Base-by-base conservation (phyloP, 1,140 invertebrate genomes). In the Euura saliciscinereae region DNA sequence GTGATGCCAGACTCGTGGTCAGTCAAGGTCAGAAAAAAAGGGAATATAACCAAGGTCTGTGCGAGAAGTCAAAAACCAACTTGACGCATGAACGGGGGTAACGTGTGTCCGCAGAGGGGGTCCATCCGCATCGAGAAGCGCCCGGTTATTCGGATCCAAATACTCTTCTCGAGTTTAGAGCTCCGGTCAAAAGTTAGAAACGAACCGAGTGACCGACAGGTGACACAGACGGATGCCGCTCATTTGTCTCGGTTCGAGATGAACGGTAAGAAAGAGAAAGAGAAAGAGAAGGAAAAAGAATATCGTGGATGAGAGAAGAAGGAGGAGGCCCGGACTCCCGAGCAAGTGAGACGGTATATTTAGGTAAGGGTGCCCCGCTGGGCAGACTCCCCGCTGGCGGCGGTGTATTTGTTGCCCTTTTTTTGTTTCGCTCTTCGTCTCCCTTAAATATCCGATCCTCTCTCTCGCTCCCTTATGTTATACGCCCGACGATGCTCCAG, bases 161-260 rank as follows among this genome's bases (percentile, higher is more conserved):
- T 77, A 74, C 77, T 83, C 81, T 77, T 82, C 82, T 75, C 65
- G 28, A 28, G 28, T 28, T 28, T 28, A 73, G 75, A 75, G 75
- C 71, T 73, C 74, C 74, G 79, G 77, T 79, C 77, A 79, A 85
- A 84, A 83, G 80, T 85, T 84, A 81, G 80, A 81, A 79, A 83
- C 74, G 75, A 75, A 78, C 82, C 51, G 51, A 59, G 51, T 87
- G 85, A 87, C 82, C 84, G 86, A 86, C 85, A 87, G 84, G 84
- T 87, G 86, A 87, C 86, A 81, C 81, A 86, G 85, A 87, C 83
- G 83, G 84, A 87, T 87, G 83, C 82, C 82, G 82, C 83, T 86
- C 85, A 84, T 86, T 87, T 86, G 85, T 87, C 85, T 87, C 84
- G 84, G 74, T 86, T 86, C 83, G 83, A 83, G 84, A 82, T 79